A percentile compares a stretch with the other conserved stretches of the same genome.
Evolutionary conservation across 2,888 invertebrate genomes (phyloP).

Genomic region (Pyrrhosoma nymphula): DNA sequence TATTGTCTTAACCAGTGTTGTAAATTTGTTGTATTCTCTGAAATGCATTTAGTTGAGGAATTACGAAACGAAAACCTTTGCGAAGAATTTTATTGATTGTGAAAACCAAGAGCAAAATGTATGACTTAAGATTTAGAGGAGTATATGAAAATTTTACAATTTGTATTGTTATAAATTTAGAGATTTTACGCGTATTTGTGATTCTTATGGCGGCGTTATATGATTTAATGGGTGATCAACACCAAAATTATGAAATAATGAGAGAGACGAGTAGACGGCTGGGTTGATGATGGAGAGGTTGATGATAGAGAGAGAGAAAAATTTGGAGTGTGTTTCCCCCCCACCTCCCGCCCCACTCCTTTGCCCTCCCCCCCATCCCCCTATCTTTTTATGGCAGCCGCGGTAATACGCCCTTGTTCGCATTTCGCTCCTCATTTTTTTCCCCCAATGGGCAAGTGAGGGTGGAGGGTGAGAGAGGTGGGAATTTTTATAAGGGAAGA

Average conservation of each 20-base stretch:
- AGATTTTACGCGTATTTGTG: too few species aligned
- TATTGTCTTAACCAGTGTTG: too few species aligned
- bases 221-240: background rate
- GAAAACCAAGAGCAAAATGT: too few species aligned
- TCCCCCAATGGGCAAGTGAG: background rate
- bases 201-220: too few species aligned
- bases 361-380: background rate
- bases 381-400: background rate
- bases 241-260: background rate
- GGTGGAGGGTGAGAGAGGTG: too few species aligned
- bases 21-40: too few species aligned
- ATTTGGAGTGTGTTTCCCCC: background rate
- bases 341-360: background rate
- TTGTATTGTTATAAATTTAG: too few species aligned
- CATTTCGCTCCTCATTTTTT: background rate
- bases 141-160: too few species aligned
- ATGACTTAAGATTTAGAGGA: too few species aligned
- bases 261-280: background rate
- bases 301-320: background rate
- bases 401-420: constrained; percentile 2
- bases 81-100: too few species aligned
- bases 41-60: too few species aligned
- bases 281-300: background rate
- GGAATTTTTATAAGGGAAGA: background rate
- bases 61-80: too few species aligned